Evolutionary conservation across 2,113 vertebrate species (phyloP), one percentile per base, ranked within the genome.

Genomic region (Boulengeromyrus knoepffleri): DNA sequence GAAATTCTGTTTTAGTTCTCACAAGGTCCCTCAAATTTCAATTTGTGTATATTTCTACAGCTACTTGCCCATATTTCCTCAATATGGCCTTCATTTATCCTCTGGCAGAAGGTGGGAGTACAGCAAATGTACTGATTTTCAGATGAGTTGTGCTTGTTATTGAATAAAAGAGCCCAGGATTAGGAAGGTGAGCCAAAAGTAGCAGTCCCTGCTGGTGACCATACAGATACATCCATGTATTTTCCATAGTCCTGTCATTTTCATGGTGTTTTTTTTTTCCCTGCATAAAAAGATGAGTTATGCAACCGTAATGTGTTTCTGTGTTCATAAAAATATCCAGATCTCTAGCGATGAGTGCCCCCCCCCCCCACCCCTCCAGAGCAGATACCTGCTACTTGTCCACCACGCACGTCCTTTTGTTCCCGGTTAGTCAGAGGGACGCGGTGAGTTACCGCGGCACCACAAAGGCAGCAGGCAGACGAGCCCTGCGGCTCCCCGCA

Each of bases 341-440:
- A 83, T 50, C 84, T 91, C 86, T 42, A 77, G 19, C 47, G 24
- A 36, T 62, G 45, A 84, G 45, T 84, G 46, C 31, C 87, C 86
- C 87, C 87, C 62, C 62, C 62, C 24, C 53, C 53, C 58, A 9
- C n/a, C 58, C 58, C 58, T 27, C 9, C n/a, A 31, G 27, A 84
- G 83, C 53, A 53, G 58, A 87, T 88, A 24, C 50, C 70, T 86
- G 84, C 62, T 89, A 77, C 47, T 70, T 88, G 74, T 88, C 74
- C 66, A 85, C 85, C 89, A 89, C 52, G 52, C 70, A 70, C 74
- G 47, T 90, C 74, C 46, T 27, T 88, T 88, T 91, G 53, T 39
- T 80, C 70, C 58, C 74, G 87, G 88, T 90, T 77, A 87, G 89
- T 91, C 89, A 90, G 88, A 56, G 70, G 80, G 36, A 36, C 36